Conservation (phyloP, 1,140 invertebrate genomes). For the Batillaria attramentaria region DNA sequence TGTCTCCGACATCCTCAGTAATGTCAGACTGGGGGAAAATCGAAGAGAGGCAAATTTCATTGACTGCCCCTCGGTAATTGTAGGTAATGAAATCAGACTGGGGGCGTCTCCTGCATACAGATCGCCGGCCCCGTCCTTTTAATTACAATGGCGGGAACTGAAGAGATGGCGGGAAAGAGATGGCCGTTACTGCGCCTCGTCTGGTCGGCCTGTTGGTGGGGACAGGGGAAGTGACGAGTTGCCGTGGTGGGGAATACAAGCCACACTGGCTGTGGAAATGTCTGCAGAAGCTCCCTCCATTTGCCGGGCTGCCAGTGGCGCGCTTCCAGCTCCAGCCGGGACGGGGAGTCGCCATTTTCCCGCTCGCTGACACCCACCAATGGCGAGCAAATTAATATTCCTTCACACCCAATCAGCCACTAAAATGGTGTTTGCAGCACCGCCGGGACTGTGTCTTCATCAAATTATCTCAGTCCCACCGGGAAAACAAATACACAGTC, state of each 20-base stretch:
- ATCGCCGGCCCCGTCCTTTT: not conserved
- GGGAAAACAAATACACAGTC: too few species aligned
- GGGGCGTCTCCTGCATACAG: not conserved
- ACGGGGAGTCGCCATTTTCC: not conserved
- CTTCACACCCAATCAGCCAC: slow-evolving; percentile 4
- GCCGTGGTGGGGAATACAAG: not conserved
- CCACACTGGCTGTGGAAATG: not conserved
- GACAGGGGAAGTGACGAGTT: not conserved
- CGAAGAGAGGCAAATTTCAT: slow-evolving; percentile 13
- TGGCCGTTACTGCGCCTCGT: not conserved
- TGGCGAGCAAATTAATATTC: slow-evolving; percentile 17
- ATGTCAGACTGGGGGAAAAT: too few species aligned
- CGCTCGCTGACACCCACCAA: not conserved
- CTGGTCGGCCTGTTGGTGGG: not conserved
- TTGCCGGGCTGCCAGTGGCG: not conserved
- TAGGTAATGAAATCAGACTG: slow-evolving; percentile 6
- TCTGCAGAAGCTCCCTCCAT: too few species aligned
- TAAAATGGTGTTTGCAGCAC: slow-evolving; percentile 17
- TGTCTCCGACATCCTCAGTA: too few species aligned
- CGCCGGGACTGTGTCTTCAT: not conserved
- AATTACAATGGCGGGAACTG: not conserved
- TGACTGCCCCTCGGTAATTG: slow-evolving; percentile 11
- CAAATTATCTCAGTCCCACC: too few species aligned
- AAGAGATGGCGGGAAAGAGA: not conserved
- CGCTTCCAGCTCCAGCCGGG: not conserved